phyloP scores from a whole-genome alignment of 2,797 vertebrate genomes.

The Spizella passerina region DNA sequence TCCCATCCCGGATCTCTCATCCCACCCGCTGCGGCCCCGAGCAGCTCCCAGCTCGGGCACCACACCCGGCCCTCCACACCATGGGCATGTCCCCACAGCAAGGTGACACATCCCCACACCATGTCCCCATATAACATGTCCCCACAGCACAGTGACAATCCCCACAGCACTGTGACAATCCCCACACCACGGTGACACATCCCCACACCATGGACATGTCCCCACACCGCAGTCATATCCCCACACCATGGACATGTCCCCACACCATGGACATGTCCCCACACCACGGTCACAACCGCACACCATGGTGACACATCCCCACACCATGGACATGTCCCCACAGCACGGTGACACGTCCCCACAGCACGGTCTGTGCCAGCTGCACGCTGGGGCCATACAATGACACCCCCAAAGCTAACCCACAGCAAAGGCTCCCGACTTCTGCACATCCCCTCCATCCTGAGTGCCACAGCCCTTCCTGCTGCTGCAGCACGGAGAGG shows the following conservation, averaged over 20 bases:
- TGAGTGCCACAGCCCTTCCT: rapidly evolving
- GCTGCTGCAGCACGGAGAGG: neutral
- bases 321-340: too few relatives aligned
- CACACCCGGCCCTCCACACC: rapidly evolving
- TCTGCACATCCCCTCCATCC: neutral
- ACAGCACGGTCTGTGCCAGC: rapidly evolving
- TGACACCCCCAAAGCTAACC: rapidly evolving
- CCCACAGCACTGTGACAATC: neutral
- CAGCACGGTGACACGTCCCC: neutral
- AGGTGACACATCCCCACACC: neutral
- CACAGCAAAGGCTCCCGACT: neutral
- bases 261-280: neutral
- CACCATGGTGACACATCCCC: too few relatives aligned
- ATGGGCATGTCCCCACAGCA: too few relatives aligned
- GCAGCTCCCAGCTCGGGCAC: neutral
- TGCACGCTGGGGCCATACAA: rapidly evolving
- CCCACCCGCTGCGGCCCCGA: neutral
- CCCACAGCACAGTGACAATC: neutral
- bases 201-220: neutral
- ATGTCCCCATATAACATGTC: too few relatives aligned
- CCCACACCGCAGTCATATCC: neutral
- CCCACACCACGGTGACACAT: rapidly evolving
- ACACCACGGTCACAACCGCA: neutral
- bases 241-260: too few relatives aligned
- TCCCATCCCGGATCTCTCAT: neutral